Percentiles rank a stretch among this genome's conserved stretches.
Evolutionary conservation across 2,113 vertebrate species (phyloP).

Genomic region (Lethenteron camtschaticum): DNA sequence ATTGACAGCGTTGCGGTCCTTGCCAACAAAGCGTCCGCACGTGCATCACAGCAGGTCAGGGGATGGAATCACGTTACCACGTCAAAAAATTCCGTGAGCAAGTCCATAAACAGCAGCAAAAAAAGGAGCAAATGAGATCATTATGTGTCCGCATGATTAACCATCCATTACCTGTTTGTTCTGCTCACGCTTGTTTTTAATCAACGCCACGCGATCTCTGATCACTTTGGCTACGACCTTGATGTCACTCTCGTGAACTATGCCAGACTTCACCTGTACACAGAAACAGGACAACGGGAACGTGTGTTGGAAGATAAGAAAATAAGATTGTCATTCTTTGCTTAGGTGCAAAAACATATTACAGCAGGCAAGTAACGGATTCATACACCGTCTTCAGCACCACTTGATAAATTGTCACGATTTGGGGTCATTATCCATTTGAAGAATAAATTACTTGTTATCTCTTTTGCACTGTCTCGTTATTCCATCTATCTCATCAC

Average conservation of each 20-base stretch:
- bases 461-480: no score
- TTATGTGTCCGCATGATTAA: no score
- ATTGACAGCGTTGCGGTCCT: no score
- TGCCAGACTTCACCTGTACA: constrained; percentile 57
- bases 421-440: neutral
- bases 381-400: neutral
- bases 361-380: neutral
- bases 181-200: constrained; percentile 54
- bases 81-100: no score
- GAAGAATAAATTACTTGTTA: neutral
- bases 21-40: no score
- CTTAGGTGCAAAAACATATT: neutral
- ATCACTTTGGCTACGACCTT: constrained; percentile 75
- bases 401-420: neutral
- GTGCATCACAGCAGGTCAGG: no score
- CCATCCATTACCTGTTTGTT: constrained; percentile 23
- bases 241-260: constrained; percentile 73
- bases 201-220: constrained; percentile 45
- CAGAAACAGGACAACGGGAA: neutral
- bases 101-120: no score
- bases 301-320: neutral
- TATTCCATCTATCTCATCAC: no score
- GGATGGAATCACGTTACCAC: no score
- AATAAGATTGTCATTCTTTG: neutral
- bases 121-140: no score